A percentile compares a stretch with the other conserved stretches of the same genome.
These are phyloP conservation scores for Aleiodes sp. DNA, from an alignment of 1,140 invertebrate species.

Conservation along the genomic window DNA sequence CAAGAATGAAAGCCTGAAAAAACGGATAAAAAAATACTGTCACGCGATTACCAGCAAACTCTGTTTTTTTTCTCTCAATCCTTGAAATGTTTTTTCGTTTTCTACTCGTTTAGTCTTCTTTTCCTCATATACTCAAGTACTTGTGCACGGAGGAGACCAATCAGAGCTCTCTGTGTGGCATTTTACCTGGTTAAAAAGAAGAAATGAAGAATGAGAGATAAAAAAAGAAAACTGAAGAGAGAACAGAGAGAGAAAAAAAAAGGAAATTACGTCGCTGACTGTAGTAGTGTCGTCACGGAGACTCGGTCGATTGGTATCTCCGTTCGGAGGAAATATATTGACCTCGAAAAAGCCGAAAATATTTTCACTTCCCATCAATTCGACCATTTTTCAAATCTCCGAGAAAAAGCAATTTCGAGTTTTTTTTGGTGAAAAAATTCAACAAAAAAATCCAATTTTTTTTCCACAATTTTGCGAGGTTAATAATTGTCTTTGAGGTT, in stretches of 20 bases:
- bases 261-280: conserved; percentile 29
- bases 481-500: too few species aligned
- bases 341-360: background rate
- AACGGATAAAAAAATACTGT: background rate
- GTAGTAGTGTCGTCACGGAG: conserved; percentile 5
- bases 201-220: background rate
- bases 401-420: too few species aligned
- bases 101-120: background rate
- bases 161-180: conserved; percentile 8
- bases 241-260: background rate
- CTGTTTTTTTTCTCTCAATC: background rate
- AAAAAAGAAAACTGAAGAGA: conserved; percentile 1
- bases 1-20: background rate
- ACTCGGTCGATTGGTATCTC: conserved; percentile 45
- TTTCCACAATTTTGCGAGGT: too few species aligned
- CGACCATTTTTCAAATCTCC: background rate
- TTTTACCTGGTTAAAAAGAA: background rate
- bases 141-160: background rate
- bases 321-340: conserved; percentile 20
- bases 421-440: background rate
- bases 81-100: background rate
- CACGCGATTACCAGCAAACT: background rate
- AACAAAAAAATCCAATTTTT: too few species aligned
- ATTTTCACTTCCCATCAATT: background rate
- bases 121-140: background rate